Percentiles rank a stretch among this genome's conserved stretches.
phyloP scores from a whole-genome alignment of 2,113 vertebrate genomes.

The Alligator sinensis region DNA sequence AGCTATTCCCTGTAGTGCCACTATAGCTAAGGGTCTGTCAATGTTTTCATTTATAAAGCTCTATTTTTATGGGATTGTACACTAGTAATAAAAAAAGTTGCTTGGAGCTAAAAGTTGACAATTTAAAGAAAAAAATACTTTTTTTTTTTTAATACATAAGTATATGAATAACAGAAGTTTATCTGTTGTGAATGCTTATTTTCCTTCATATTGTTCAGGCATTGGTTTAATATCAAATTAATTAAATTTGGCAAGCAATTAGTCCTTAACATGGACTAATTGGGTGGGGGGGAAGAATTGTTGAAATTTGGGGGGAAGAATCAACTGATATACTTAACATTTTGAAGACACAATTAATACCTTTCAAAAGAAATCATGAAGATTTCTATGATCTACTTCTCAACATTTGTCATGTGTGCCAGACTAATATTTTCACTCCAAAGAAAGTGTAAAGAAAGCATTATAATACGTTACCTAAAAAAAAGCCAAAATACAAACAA shows the following conservation, averaged over 20 bases:
- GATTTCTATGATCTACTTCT: not conserved
- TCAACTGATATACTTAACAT: conserved; percentile 6
- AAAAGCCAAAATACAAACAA: not conserved
- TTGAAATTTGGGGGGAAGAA: conserved; percentile 16
- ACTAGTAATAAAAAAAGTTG: conserved; percentile 64
- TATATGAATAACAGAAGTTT: conserved; percentile 46
- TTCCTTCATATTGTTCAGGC: conserved; percentile 45
- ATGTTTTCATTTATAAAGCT: conserved; percentile 77
- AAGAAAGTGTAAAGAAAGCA: not conserved
- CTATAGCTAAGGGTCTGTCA: conserved; percentile 74
- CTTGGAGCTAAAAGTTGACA: conserved; percentile 74
- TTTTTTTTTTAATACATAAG: conserved; percentile 16
- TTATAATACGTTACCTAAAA: not conserved
- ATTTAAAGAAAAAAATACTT: conserved; percentile 44
- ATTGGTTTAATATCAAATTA: conserved; percentile 48
- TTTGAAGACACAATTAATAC: conserved; percentile 9
- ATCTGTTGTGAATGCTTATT: conserved; percentile 28
- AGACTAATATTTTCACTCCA: conserved; percentile 56
- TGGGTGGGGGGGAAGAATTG: not conserved
- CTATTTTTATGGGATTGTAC: conserved; percentile 66
- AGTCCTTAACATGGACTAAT: not conserved
- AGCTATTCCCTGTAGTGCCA: conserved; percentile 70
- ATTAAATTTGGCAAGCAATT: conserved; percentile 50
- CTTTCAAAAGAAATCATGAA: not conserved
- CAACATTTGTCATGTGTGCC: not conserved